Percentiles rank a stretch among this genome's conserved stretches.
Evolutionary conservation across 2,888 invertebrate genomes (phyloP).

Genomic region (Machimus rusticus): DNA sequence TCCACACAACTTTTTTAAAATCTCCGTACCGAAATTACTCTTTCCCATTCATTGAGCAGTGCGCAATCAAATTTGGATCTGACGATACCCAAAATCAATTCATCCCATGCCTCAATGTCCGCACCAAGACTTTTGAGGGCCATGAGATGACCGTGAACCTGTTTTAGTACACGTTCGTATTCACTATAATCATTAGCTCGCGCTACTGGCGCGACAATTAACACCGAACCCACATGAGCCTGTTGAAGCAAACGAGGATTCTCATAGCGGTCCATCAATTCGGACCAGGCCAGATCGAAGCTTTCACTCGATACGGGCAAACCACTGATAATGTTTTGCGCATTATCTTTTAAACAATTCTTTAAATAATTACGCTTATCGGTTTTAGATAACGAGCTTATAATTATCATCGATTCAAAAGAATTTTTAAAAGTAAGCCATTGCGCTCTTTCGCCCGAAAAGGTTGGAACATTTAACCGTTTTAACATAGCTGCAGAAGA

Average conservation of each 20-base stretch:
- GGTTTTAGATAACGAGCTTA: background rate
- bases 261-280: background rate
- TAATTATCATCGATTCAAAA: background rate
- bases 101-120: background rate
- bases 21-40: no score
- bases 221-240: background rate
- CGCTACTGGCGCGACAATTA: background rate
- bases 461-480: no score
- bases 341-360: background rate
- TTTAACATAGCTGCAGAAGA: background rate
- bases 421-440: background rate
- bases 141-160: background rate
- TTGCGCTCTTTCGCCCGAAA: no score
- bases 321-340: background rate
- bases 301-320: background rate
- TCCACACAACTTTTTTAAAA: no score
- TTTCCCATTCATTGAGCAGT: background rate
- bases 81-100: background rate
- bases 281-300: background rate
- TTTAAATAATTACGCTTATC: background rate
- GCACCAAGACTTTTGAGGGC: background rate
- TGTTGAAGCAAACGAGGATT: background rate
- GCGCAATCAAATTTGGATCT: background rate
- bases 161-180: background rate
- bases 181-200: background rate